These are phyloP conservation scores for Protomyctophum bolini DNA, from an alignment of 2,113 vertebrate genomes.

Conservation along the genomic window DNA sequence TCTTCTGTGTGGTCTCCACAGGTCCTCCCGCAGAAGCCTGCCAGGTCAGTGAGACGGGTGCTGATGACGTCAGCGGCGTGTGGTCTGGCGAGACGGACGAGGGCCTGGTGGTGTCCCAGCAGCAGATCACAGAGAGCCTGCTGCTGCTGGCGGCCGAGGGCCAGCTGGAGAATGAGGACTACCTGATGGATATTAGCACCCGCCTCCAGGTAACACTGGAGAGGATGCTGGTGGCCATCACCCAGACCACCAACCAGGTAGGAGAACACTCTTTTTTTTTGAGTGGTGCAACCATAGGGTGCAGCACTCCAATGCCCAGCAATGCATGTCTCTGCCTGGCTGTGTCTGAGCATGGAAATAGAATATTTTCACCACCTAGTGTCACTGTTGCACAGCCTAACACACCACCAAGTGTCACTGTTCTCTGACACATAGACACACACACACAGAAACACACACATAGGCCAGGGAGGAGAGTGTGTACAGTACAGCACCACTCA, in stretches of 20 bases:
- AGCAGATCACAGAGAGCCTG: constrained; percentile 76
- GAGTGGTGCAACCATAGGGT: no score
- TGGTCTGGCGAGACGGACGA: constrained; percentile 79
- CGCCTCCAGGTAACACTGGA: constrained; percentile 89
- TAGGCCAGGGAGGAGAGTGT: no score
- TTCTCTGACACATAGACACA: no score
- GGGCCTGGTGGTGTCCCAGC: constrained; percentile 80
- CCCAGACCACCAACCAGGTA: constrained; percentile 90
- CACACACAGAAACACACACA: no score
- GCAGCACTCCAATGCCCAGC: no score
- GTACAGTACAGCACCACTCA: no score
- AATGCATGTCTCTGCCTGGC: no score
- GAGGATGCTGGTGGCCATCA: constrained; percentile 91
- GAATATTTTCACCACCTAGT: no score
- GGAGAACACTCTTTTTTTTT: background rate
- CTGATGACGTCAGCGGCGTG: constrained; percentile 56
- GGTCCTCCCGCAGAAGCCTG: constrained; percentile 51
- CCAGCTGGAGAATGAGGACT: constrained; percentile 85
- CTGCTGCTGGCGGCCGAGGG: constrained; percentile 75
- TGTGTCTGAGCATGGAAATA: no score
- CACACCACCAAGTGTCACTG: no score
- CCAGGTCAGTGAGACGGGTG: constrained; percentile 54
- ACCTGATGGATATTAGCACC: constrained; percentile 83
- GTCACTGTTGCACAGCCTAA: no score
- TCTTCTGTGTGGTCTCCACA: constrained; percentile 1